Evolutionary conservation across 1,140 invertebrate genomes (phyloP), one percentile per base, ranked within the genome.

Genomic region (Leptoteleia sp.): DNA sequence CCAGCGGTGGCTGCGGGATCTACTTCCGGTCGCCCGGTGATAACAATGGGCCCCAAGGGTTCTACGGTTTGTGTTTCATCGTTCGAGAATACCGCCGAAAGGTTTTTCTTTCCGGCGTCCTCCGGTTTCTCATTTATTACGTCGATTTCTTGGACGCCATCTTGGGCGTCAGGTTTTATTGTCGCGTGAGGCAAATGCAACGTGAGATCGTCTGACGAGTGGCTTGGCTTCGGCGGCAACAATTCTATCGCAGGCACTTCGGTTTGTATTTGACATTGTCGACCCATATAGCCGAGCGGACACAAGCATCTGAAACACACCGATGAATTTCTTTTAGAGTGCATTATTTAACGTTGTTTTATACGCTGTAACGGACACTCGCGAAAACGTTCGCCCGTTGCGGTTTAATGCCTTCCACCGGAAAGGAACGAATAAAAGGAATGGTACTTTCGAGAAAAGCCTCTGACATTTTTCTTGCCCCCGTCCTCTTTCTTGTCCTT

Each of bases 181-280:
- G 50, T 50, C 40, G 38, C 6, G 43, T 45, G 37, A 64, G 75
- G 57, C 57, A 45, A 50, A 61, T 65, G 45, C 59, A 38, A 59
- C 48, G 64, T 50, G 38, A 71, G 12, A 29, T 79, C 52, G 19
- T n/a, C 8, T 76, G 76, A 31, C 2, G 45, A 17, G 5, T 73
- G 50, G 15, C 70, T 68, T 1, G 83, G 83, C 61, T 82, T 82
- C 9, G 88, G 88, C n/a, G 88, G 88, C 17, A 72, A 79, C 45
- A 89, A 52, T 17, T 89, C 88, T 4, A 83, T 84, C 13, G 87
- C 83, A 6, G 88, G 88, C 2, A 87, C 72, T 65, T 84, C 83
- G 3, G 82, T 84, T 70, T 85, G 75, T 12, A 86, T 85, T 62
- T 90, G 87, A 59, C 89, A 89, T n/a, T 88, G 82, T 3, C 87